phyloP scores from a whole-genome alignment of 2,113 vertebrate genomes.

The Gavialis gangeticus region DNA sequence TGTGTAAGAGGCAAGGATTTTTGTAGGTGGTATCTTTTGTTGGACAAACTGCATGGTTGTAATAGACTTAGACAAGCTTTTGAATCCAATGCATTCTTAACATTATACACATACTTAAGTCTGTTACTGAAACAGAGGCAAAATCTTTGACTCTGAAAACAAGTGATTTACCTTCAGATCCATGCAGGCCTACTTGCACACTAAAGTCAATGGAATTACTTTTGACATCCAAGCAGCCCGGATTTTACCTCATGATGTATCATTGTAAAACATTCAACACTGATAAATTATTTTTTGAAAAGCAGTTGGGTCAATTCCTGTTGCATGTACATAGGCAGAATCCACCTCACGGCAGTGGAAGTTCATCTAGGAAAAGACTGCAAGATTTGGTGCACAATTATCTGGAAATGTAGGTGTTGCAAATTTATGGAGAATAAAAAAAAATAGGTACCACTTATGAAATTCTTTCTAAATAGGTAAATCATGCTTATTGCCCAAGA shows the following conservation, averaged over 20 bases:
- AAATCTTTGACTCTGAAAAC: neutral
- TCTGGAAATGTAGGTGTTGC: neutral
- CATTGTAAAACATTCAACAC: too few species aligned
- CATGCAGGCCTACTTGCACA: neutral
- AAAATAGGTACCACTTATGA: neutral
- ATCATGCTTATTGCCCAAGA: accelerated
- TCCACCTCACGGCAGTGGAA: neutral
- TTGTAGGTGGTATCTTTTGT: too few species aligned
- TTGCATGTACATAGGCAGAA: too few species aligned
- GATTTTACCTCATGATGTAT: too few species aligned
- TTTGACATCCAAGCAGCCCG: neutral
- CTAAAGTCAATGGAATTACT: neutral
- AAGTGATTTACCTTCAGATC: neutral
- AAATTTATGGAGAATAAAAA: neutral
- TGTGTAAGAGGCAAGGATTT: too few species aligned
- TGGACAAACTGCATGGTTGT: too few species aligned
- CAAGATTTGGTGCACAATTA: neutral
- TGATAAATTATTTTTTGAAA: too few species aligned
- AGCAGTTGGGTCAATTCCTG: too few species aligned
- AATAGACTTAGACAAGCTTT: too few species aligned
- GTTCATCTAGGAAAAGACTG: neutral
- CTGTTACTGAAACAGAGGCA: neutral
- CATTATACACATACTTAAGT: too few species aligned
- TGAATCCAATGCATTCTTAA: too few species aligned
- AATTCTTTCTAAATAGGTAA: neutral